Conservation (phyloP, 2,888 invertebrate genomes). For the Apamea anceps region DNA sequence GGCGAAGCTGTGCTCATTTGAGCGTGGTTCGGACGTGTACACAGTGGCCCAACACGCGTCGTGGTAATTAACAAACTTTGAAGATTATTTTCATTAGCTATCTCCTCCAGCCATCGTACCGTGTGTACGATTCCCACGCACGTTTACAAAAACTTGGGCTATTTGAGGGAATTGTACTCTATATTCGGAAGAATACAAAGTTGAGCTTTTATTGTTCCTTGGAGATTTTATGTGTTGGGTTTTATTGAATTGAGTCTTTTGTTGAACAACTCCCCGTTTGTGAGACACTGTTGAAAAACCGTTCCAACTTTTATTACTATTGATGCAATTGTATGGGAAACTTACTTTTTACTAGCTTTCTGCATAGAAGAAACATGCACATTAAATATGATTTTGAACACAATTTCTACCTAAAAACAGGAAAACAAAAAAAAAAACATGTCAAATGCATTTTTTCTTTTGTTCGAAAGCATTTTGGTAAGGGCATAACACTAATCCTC, state of each 20-base stretch:
- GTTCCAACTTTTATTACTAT: slow-evolving; percentile 58
- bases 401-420: not conserved
- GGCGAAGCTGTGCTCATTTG: slow-evolving; percentile 60
- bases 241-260: slow-evolving; percentile 77
- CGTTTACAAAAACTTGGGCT: slow-evolving; percentile 65
- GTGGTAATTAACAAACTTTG: slow-evolving; percentile 80
- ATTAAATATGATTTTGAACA: not conserved
- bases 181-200: slow-evolving; percentile 71
- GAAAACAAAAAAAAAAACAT: too few relatives aligned
- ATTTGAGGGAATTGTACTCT: slow-evolving; percentile 68
- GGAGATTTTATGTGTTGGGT: slow-evolving; percentile 71
- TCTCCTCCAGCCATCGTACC: slow-evolving; percentile 52
- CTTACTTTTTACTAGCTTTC: slow-evolving; percentile 1
- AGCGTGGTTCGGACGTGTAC: slow-evolving; percentile 52
- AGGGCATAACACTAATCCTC: not conserved
- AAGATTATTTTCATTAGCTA: slow-evolving; percentile 73
- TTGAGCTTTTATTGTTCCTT: slow-evolving; percentile 73
- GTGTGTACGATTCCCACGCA: slow-evolving; percentile 55
- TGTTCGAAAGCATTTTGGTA: not conserved
- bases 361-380: not conserved
- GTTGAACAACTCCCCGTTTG: slow-evolving; percentile 60
- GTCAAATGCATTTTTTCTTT: not conserved
- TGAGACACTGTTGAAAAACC: slow-evolving; percentile 53
- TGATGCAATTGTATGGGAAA: slow-evolving; percentile 42
- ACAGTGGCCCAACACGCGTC: slow-evolving; percentile 39